Conservation (phyloP, 2,888 invertebrate species). For the Chloroclystis v-ata region DNA sequence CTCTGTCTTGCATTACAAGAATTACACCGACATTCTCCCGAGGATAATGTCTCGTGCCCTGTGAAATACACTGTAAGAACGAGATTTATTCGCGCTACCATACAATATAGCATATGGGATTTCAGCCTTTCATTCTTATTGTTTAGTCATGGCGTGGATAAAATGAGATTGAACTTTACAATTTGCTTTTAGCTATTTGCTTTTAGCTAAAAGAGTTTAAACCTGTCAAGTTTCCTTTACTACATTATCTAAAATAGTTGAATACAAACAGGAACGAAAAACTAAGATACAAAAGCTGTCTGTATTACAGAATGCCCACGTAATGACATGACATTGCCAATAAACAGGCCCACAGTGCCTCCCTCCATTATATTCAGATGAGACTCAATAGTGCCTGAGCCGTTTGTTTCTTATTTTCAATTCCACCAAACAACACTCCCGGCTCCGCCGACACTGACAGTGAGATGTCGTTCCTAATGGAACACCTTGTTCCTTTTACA, state of each 20-base stretch:
- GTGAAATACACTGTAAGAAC: slow-evolving; percentile 21
- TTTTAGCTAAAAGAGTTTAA: not conserved
- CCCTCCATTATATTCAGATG: slow-evolving; percentile 72
- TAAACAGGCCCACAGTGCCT: slow-evolving; percentile 49
- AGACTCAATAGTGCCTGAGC: slow-evolving; percentile 43
- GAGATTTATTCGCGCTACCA: slow-evolving; percentile 22
- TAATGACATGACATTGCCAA: slow-evolving; percentile 54
- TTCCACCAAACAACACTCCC: slow-evolving; percentile 12
- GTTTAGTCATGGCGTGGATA: not conserved
- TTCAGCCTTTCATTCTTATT: slow-evolving; percentile 6
- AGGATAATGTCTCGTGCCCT: slow-evolving; percentile 23
- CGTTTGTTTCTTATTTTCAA: slow-evolving; percentile 24
- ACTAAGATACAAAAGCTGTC: slow-evolving; percentile 24
- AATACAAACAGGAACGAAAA: slow-evolving; percentile 1
- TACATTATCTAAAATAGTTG: slow-evolving; percentile 18
- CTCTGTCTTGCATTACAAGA: slow-evolving; percentile 26
- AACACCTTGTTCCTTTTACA: slow-evolving; percentile 18
- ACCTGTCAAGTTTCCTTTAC: not conserved
- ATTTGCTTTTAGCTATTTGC: not conserved
- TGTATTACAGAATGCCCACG: slow-evolving; percentile 47
- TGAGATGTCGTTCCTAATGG: slow-evolving; percentile 39
- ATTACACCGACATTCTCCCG: slow-evolving; percentile 21
- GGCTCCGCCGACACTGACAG: slow-evolving; percentile 28
- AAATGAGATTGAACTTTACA: not conserved
- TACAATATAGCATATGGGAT: slow-evolving; percentile 8